These are phyloP conservation scores for Psammodynastes pulverulentus DNA, from an alignment of 2,113 vertebrate species.

Conservation along the genomic window DNA sequence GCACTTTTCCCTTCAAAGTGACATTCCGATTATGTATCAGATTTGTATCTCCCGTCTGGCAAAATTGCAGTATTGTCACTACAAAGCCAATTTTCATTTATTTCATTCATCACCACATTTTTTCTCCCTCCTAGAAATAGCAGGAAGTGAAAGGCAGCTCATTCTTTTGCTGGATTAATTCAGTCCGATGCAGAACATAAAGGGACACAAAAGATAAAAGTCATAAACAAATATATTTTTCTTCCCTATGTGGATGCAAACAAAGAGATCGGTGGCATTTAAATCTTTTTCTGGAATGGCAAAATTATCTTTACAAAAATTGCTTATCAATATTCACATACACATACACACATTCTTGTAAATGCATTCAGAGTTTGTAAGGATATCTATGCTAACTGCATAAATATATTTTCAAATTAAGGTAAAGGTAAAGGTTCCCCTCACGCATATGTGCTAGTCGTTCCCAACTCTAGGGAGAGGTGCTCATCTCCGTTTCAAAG, in stretches of 20 bases:
- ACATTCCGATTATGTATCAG: neutral
- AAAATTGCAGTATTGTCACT: neutral
- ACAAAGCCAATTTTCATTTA: neutral
- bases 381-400: neutral
- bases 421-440: too few relatives aligned
- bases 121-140: neutral
- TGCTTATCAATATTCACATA: neutral
- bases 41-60: neutral
- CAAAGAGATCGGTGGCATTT: neutral
- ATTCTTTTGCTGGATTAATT: neutral
- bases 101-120: neutral
- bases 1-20: conserved; percentile 10
- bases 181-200: neutral
- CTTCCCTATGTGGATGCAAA: neutral
- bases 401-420: neutral
- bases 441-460: too few relatives aligned
- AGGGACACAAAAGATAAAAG: conserved; percentile 9
- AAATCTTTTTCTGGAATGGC: neutral
- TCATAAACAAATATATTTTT: conserved; percentile 15
- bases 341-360: neutral
- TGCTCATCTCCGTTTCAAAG: too few relatives aligned
- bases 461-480: too few relatives aligned
- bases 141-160: neutral
- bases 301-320: neutral
- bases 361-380: neutral